Base-by-base conservation (phyloP, 1,140 invertebrate genomes). In the Papilio helenus region DNA sequence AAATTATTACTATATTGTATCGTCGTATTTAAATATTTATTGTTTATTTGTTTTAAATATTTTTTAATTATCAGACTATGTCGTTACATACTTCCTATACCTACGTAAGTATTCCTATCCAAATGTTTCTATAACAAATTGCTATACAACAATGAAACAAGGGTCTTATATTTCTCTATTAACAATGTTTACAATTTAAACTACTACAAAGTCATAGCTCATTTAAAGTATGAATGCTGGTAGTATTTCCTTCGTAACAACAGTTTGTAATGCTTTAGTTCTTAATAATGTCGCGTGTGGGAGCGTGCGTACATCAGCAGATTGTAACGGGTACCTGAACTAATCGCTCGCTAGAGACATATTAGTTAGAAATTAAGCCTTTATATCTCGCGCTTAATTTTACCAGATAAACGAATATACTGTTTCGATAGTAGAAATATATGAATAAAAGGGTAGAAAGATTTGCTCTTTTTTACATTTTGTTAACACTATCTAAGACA, bases 301-400 rank as follows among this genome's bases (percentile, higher is more conserved):
- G 61, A 65, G 14, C 61, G 23, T 26, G 12, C 14, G 61, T 65
- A 65, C 61, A 65, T 65, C 61, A 65, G 23, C 23, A 34, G 10
- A 65, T 65, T 65, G 20, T 14, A 65, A 68, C 61, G 26, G 61
- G 61, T 34, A 29, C 61, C 61, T 68, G 1, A 68, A 34, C 3
- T 68, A 68, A 68, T 68, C 23, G 23, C 23, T 29, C 61, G 14
- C 61, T 68, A 16, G 61, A 68, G 61, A 68, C 61, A 14, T 29
- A 68, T 68, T 68, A 29, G 61, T 68, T 68, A 68, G 26, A 68
- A 68, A 68, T 68, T 68, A 68, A 68, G 61, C 26, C 61, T 34
- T 68, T 68, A 68, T 68, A 29, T 68, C 26, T 68, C 29, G 26
- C 10, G 20, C 58, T 4, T 29, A 12, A 1, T 29, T 65, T 68